Conservation (phyloP, 2,888 invertebrate genomes). For the Xanthia togata region DNA sequence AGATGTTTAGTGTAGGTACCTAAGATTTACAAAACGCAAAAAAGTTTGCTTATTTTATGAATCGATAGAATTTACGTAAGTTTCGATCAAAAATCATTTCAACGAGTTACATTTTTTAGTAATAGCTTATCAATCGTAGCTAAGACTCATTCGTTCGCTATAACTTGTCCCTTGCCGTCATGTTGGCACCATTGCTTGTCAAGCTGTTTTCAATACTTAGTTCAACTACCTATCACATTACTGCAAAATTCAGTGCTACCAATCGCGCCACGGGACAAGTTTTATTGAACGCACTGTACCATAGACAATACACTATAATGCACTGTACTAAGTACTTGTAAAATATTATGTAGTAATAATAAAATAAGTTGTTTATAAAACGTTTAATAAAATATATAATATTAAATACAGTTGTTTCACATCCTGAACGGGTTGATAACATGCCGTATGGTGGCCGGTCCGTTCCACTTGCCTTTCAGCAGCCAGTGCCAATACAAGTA, state of each 20-base stretch:
- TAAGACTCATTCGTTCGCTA: no score
- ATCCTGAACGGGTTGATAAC: constrained; percentile 79
- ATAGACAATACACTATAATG: no score
- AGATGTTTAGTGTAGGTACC: no score
- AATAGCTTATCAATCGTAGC: no score
- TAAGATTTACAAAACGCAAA: background rate
- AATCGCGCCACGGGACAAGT: no score
- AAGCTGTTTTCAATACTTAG: no score
- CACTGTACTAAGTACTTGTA: constrained; percentile 38
- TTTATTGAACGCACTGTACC: no score
- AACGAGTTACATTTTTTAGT: no score
- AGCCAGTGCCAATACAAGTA: constrained; percentile 96
- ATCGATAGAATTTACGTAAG: background rate
- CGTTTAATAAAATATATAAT: constrained; percentile 63
- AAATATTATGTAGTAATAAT: constrained; percentile 23
- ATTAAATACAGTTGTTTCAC: constrained; percentile 42
- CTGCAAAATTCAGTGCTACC: no score
- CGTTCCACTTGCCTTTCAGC: constrained; percentile 95
- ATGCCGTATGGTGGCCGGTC: constrained; percentile 91
- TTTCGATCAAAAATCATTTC: background rate
- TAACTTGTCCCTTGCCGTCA: no score
- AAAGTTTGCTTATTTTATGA: background rate
- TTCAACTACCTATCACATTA: no score
- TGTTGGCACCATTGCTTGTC: no score
- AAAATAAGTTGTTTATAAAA: constrained; percentile 49